phyloP scores from a whole-genome alignment of 2,888 invertebrate species.

The Deilephila elpenor region DNA sequence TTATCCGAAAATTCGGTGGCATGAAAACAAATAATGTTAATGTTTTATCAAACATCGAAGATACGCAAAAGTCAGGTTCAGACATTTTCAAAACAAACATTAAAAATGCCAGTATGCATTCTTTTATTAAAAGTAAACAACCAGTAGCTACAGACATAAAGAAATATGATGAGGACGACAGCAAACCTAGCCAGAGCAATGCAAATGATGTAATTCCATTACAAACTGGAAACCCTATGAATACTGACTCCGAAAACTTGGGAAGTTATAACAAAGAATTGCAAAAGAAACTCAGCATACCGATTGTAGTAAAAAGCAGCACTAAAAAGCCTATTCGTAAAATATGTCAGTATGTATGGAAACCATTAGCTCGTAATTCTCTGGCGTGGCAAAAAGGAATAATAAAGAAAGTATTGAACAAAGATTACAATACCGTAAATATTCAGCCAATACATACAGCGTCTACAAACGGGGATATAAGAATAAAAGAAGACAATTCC shows the following conservation, averaged over 20 bases:
- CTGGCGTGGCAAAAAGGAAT: not conserved
- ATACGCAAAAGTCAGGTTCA: no score
- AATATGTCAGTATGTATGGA: slow-evolving; percentile 1
- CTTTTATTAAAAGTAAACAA: not conserved
- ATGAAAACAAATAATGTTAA: not conserved
- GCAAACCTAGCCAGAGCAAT: not conserved
- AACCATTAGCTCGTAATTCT: not conserved
- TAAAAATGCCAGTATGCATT: no score
- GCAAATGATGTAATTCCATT: not conserved
- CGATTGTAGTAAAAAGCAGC: not conserved
- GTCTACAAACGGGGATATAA: not conserved
- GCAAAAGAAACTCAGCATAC: not conserved
- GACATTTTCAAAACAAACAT: no score
- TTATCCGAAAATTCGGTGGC: not conserved
- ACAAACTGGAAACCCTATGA: not conserved
- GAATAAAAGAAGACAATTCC: not conserved
- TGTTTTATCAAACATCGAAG: no score
- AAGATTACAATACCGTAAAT: not conserved
- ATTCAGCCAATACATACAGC: not conserved
- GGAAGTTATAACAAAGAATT: not conserved
- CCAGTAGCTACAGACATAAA: not conserved
- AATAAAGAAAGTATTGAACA: not conserved
- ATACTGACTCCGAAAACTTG: not conserved
- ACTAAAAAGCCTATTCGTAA: slow-evolving; percentile 10
- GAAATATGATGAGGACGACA: not conserved